Evolutionary conservation across 2,888 invertebrate species (phyloP).

Genomic region (Schrankia costaestrigalis): DNA sequence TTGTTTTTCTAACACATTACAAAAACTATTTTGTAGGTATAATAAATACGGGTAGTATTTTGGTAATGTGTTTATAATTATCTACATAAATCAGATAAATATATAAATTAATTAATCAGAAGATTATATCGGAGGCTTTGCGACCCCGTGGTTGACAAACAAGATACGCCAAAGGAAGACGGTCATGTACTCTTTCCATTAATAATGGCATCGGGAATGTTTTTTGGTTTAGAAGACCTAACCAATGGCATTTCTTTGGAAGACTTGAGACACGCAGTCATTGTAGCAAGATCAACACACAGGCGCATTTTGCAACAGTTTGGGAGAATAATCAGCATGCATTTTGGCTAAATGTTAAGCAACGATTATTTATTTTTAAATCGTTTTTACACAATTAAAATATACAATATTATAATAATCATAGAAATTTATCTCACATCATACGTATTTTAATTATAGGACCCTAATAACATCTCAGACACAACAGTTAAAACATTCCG

Average conservation of each 20-base stretch:
- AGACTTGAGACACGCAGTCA: conserved; percentile 37
- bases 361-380: conserved; percentile 13
- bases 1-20: too few species aligned
- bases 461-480: conserved; percentile 36
- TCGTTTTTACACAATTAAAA: conserved; percentile 11
- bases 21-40: too few species aligned
- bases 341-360: conserved; percentile 22
- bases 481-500: conserved; percentile 24
- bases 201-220: conserved; percentile 24
- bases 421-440: conserved; percentile 29
- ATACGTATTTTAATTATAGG: conserved; percentile 31
- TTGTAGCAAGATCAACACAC: conserved; percentile 12
- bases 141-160: conserved; percentile 21
- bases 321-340: conserved; percentile 13
- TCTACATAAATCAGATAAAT: too few species aligned
- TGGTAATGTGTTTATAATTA: too few species aligned
- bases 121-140: conserved; percentile 12
- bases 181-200: conserved; percentile 7
- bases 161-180: conserved; percentile 19
- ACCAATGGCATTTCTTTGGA: conserved; percentile 41
- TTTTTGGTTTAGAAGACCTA: conserved; percentile 21
- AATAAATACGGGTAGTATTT: too few species aligned
- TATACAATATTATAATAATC: conserved; percentile 12
- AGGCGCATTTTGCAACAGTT: conserved; percentile 5
- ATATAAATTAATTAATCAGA: too few species aligned